Evolutionary conservation across 2,888 invertebrate species (phyloP), one percentile per base, ranked within the genome.

Genomic region (Polia nebulosa): DNA sequence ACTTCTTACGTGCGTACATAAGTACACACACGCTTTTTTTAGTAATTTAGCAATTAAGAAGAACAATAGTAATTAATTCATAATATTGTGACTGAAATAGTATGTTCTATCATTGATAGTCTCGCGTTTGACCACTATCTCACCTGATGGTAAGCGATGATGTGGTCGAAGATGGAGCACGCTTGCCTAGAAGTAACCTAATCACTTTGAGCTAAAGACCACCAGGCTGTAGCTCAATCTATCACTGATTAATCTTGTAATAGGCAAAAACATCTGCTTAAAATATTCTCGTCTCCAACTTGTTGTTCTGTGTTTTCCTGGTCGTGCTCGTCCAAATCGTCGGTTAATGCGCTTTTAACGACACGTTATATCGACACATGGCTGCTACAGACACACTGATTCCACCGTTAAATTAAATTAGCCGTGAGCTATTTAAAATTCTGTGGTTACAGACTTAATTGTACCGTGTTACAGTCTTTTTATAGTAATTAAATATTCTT

Each of bases 331-430:
- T 82, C 83, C 83, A 83, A 86, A 83, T 86, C 84, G 77, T 83
- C 80, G 85, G 88, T 88, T 93, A 92, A 93, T 92, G 92, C 81
- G 91, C 90, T 90, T 91, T 90, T 90, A 91, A 91, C 91, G 91
- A 91, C 86, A 84, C 80, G 73, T 77, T 82, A 83, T 86, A 87
- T 83, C 85, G 85, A 87, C 89, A 90, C 89, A 89, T 88, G 89
- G 83, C 84, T 72, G 68, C 75, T 81, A 70, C 70, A 75, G 76
- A 69, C 64, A 68, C 76, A 71, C 78, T 71, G 81, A 78, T 78
- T 78, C 78, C 61, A 66, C 80, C 71, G 78, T 78, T 84, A 81
- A 85, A 87, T 84, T 84, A 85, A 85, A 88, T 85, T 76, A 82
- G 72, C 80, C 75, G 81, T 76, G 82, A 72, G 72, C 72, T 81